Conservation (phyloP, 2,888 invertebrate species). For the Acanthosepion esculentum region DNA sequence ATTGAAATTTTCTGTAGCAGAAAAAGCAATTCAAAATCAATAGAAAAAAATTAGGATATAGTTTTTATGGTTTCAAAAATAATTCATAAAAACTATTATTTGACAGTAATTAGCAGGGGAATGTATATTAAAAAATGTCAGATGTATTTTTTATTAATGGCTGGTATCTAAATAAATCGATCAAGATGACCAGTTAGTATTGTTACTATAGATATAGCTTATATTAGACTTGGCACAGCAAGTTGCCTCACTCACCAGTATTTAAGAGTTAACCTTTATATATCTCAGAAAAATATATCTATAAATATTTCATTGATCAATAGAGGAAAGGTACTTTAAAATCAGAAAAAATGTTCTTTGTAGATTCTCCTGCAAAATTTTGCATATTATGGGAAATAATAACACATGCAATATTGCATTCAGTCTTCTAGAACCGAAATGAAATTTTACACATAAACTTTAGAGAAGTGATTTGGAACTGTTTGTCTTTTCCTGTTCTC, state of each 20-base stretch:
- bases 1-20: not conserved
- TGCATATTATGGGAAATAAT: no score
- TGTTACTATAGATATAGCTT: not conserved
- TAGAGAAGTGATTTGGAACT: no score
- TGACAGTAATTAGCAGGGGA: not conserved
- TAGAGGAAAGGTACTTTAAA: no score
- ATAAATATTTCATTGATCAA: not conserved
- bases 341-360: no score
- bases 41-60: not conserved
- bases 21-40: not conserved
- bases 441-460: no score
- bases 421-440: no score
- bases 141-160: not conserved
- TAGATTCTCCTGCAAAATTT: no score
- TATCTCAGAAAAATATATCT: not conserved
- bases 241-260: not conserved
- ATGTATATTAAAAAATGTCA: not conserved
- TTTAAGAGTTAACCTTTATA: not conserved
- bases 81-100: not conserved
- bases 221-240: not conserved
- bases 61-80: not conserved
- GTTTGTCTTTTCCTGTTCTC: not conserved
- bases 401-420: no score
- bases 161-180: not conserved
- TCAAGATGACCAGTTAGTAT: not conserved